Conservation (phyloP, 1,140 invertebrate genomes). For the Drosophila takahashii region DNA sequence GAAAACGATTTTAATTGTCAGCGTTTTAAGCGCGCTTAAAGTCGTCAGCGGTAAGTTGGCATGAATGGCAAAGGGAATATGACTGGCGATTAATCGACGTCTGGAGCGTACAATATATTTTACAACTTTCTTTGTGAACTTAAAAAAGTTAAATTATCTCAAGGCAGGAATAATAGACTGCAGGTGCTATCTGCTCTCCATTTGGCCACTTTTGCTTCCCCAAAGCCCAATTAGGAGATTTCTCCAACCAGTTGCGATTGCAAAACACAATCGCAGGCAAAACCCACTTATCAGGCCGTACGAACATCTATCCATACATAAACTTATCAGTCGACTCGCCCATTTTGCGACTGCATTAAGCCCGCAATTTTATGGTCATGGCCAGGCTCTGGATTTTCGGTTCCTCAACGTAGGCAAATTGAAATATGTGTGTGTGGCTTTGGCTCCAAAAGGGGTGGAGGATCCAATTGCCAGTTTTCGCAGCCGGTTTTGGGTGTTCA, state of each 20-base stretch:
- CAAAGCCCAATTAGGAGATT: conserved; percentile 21
- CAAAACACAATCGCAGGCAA: conserved; percentile 5
- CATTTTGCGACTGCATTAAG: conserved; percentile 32
- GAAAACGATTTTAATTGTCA: conserved; percentile 73
- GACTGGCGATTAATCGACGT: background rate
- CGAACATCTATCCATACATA: conserved; percentile 13
- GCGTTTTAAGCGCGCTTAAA: conserved; percentile 64
- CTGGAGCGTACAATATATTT: background rate
- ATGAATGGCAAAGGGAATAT: conserved; percentile 11
- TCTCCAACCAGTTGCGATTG: conserved; percentile 5
- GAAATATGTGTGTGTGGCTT: conserved; percentile 22
- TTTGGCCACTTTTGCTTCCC: conserved; percentile 11
- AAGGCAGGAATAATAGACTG: background rate
- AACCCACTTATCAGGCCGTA: conserved; percentile 31
- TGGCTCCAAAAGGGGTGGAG: background rate
- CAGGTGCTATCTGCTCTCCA: conserved; percentile 2
- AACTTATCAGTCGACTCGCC: conserved; percentile 41
- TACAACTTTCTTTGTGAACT: background rate
- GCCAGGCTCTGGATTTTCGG: conserved; percentile 19
- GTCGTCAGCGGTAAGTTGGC: conserved; percentile 30
- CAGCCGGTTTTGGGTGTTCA: conserved; percentile 28
- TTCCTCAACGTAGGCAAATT: conserved; percentile 66
- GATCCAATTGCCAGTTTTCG: conserved; percentile 32
- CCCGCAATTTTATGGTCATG: conserved; percentile 31
- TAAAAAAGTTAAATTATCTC: background rate